phyloP scores from a whole-genome alignment of 2,797 vertebrate genomes.

The Rallus crepitans region DNA sequence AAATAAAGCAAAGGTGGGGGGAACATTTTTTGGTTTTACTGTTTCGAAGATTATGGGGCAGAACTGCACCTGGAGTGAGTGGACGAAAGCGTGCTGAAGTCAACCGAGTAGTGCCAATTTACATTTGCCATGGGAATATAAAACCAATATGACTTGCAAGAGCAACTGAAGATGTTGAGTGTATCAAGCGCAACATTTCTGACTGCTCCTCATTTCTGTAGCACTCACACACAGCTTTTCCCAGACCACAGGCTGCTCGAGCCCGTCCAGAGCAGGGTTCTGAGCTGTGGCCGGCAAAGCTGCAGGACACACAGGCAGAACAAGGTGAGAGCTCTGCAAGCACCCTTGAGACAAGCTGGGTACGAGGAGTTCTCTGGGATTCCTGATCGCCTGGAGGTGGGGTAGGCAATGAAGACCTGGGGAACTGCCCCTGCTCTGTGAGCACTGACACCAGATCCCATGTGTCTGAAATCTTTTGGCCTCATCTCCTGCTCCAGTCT shows the following conservation, averaged over 20 bases:
- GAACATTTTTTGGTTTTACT: neutral
- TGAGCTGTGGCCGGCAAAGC: neutral
- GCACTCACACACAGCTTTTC: rapidly evolving
- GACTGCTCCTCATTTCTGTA: neutral
- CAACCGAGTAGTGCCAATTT: neutral
- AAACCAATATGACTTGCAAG: neutral
- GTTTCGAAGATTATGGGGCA: neutral
- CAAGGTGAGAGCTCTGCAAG: neutral
- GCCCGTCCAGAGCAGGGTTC: neutral
- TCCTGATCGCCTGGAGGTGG: neutral
- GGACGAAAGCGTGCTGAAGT: neutral
- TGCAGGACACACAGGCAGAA: neutral
- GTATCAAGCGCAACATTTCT: rapidly evolving
- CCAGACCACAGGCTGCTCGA: neutral
- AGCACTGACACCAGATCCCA: neutral
- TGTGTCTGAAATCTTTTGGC: rapidly evolving
- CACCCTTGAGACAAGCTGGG: rapidly evolving
- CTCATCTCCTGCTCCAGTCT: neutral
- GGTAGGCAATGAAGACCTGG: neutral
- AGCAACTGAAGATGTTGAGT: neutral
- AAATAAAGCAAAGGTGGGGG: neutral
- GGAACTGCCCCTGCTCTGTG: neutral
- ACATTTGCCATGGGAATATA: neutral
- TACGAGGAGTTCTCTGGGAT: neutral
- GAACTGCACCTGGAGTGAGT: neutral